Base-by-base conservation (phyloP, 2,113 vertebrate genomes). In the Trichomycterus rosablanca region DNA sequence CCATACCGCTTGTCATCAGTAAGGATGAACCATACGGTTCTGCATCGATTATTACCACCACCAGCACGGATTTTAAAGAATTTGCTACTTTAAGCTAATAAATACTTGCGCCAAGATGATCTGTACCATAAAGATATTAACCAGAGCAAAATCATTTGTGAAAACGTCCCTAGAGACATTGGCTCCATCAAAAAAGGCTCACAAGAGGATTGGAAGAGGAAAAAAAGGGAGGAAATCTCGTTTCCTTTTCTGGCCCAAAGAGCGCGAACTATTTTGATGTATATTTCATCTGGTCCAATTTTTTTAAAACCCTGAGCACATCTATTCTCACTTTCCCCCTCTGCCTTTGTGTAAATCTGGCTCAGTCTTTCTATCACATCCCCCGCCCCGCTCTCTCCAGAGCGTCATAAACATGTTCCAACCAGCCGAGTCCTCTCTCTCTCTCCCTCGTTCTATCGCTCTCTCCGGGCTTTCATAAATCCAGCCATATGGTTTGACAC, bases 391-490 rank as follows among this genome's bases (percentile, higher is more conserved):
- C 7, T 48, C 22, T 65, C 63, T 68, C 70, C 65, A 19, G 71
- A 66, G 71, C 44, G 61, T 65, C 51, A 60, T 73, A 60, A 73
- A 69, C 58, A 63, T 73, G 66, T 69, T 73, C 57, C 61, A 61
- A 65, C 61, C 56, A 18, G 55, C 63, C 58, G 45, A 57, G 50
- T 11, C 23, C 24, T 51, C 43, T 24, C 30, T 45, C 51, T 39
- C 22, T 49, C 50, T 45, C 35, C 28, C 49, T 50, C 19, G 23
- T 8, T 43, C 34, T 37, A n/a, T 46, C 12, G 19, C 49, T 5
- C 26, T 57, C 49, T 68, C 52, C 57, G 16, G 57, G 56, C 20
- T 48, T 45, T 59, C 61, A 72, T 77, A 78, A 81, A 78, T 79
- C 59, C 61, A 61, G 9, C 69, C 67, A 44, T 51, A 62, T 73